phyloP scores from a whole-genome alignment of 2,113 vertebrate genomes.

The Pseudolaguvia tuberculata region DNA sequence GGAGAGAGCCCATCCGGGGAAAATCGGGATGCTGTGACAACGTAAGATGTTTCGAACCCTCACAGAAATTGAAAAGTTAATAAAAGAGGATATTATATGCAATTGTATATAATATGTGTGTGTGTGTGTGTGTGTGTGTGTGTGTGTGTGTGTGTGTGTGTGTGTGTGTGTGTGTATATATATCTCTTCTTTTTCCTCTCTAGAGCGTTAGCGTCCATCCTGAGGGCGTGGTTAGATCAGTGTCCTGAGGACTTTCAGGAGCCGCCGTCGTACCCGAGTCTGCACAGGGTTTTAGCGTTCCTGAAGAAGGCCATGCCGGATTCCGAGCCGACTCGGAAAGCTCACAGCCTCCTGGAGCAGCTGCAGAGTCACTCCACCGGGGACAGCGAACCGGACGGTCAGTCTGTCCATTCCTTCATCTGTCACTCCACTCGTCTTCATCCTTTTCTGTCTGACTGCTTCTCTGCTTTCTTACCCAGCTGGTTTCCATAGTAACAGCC shows the following conservation, averaged over 20 bases:
- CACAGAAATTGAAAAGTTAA: background rate
- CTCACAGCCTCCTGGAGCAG: constrained; percentile 80
- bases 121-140: background rate
- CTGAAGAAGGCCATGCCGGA: constrained; percentile 75
- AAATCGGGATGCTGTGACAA: constrained; percentile 73
- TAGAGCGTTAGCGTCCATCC: constrained; percentile 83
- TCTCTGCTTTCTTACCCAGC: constrained; percentile 63
- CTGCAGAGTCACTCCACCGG: constrained; percentile 71
- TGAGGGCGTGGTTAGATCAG: constrained; percentile 89
- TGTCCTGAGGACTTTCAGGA: constrained; percentile 91
- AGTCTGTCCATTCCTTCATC: background rate
- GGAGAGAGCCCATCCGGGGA: constrained; percentile 64
- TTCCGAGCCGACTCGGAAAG: constrained; percentile 79
- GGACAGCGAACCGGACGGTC: constrained; percentile 74
- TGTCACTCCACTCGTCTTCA: background rate
- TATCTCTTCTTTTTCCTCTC: too few species aligned
- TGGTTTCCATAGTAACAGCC: constrained; percentile 65
- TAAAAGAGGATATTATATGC: too few species aligned
- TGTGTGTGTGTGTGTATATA: background rate
- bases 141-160: background rate
- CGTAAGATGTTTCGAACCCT: constrained; percentile 69
- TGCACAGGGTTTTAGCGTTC: constrained; percentile 78
- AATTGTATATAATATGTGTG: too few species aligned
- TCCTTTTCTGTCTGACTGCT: background rate
- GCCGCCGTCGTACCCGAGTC: constrained; percentile 76